Conservation (phyloP, 2,797 vertebrate species). For the Limosa lapponica region DNA sequence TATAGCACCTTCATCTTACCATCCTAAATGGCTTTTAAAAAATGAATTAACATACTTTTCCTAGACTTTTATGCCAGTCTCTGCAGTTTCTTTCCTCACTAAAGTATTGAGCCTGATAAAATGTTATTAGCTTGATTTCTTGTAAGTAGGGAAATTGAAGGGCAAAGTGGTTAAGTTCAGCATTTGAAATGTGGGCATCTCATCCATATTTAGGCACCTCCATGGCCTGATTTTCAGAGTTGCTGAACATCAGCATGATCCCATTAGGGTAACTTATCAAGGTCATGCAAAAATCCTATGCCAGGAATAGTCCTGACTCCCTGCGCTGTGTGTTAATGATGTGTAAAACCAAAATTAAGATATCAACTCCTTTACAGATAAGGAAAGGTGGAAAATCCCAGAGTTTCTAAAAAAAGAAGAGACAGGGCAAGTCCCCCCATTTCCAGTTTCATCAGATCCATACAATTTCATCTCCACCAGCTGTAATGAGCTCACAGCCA, state of each 20-base stretch:
- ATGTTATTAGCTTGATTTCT: conserved; percentile 24
- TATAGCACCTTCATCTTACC: not conserved
- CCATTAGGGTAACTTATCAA: conserved; percentile 17
- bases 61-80: not conserved
- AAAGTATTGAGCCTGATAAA: not conserved
- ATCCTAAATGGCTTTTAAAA: not conserved
- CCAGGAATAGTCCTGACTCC: not conserved
- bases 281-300: not conserved
- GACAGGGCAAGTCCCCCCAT: fast-evolving
- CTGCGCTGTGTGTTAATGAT: not conserved
- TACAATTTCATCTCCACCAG: not conserved
- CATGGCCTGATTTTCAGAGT: not conserved
- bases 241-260: not conserved
- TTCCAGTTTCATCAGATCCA: not conserved
- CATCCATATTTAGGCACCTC: conserved; percentile 26
- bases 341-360: not conserved
- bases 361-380: not conserved
- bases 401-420: not conserved
- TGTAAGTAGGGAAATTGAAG: conserved; percentile 22
- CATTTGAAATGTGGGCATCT: not conserved
- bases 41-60: not conserved
- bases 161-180: not conserved
- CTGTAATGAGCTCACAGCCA: not conserved
- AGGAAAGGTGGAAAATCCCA: not conserved
- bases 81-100: not conserved